Evolutionary conservation across 2,113 vertebrate species (phyloP).

Genomic region (Pseudopipra pipra): DNA sequence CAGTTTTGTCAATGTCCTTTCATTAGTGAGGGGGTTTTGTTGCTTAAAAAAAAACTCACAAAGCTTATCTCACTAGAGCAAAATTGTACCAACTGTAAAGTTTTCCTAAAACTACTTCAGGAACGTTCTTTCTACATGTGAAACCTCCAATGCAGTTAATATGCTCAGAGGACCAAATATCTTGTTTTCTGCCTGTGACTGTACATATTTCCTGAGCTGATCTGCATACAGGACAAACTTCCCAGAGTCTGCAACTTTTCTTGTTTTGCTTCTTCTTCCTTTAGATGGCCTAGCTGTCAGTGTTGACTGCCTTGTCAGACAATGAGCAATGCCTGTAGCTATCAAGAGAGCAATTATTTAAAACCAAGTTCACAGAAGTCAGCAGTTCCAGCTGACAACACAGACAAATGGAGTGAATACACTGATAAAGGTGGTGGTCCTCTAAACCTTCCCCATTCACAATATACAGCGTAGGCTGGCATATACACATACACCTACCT

Average conservation of each 20-base stretch:
- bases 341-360: background rate
- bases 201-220: background rate
- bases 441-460: background rate
- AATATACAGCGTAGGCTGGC: background rate
- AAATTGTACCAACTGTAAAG: background rate
- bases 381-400: background rate
- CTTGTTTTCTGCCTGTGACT: background rate
- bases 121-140: background rate
- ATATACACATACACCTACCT: background rate
- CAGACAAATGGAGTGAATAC: background rate
- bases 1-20: background rate
- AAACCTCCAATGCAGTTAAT: background rate
- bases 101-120: background rate
- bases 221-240: background rate
- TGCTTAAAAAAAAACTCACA: background rate
- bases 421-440: background rate
- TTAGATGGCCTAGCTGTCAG: background rate
- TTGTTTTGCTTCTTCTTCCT: background rate
- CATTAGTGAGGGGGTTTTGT: background rate
- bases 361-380: background rate
- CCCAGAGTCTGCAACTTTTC: background rate
- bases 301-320: background rate
- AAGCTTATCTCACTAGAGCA: background rate
- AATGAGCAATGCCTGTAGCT: background rate
- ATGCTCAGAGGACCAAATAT: background rate